Conservation (phyloP, 2,888 invertebrate species). For the Polietes domitor region DNA sequence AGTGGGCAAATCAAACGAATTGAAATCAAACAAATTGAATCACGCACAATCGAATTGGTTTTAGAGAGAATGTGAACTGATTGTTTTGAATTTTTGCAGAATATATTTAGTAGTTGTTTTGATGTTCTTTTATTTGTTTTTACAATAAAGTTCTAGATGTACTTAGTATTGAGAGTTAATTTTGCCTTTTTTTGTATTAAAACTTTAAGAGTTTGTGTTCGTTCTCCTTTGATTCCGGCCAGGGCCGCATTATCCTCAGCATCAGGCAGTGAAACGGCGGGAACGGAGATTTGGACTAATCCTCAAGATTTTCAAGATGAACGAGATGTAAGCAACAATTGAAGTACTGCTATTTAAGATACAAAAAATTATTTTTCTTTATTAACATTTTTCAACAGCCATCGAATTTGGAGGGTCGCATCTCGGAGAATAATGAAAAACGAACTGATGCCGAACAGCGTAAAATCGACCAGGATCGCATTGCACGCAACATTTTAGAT, state of each 20-base stretch:
- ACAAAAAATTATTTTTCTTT: no score
- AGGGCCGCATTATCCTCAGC: slow-evolving; percentile 87
- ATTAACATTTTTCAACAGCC: slow-evolving; percentile 10
- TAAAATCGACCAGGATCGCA: slow-evolving; percentile 85
- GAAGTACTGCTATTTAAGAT: background rate
- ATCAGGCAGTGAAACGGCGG: slow-evolving; percentile 78
- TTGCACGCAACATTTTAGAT: slow-evolving; percentile 82
- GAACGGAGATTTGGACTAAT: slow-evolving; percentile 88
- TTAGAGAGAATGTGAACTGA: background rate
- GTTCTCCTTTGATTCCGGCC: slow-evolving; percentile 91
- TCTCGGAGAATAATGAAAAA: slow-evolving; percentile 77
- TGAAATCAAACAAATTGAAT: background rate
- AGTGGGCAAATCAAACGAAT: slow-evolving; percentile 67
- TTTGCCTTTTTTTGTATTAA: slow-evolving; percentile 52
- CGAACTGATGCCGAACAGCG: slow-evolving; percentile 86
- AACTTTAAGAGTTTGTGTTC: slow-evolving; percentile 87
- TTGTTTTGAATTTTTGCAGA: slow-evolving; percentile 42
- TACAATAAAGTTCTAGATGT: slow-evolving; percentile 53
- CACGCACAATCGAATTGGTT: slow-evolving; percentile 57
- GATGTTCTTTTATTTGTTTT: slow-evolving; percentile 21
- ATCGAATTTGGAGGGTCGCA: slow-evolving; percentile 73
- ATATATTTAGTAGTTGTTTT: background rate
- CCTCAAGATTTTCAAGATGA: slow-evolving; percentile 81
- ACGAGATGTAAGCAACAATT: slow-evolving; percentile 28
- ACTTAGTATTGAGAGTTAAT: slow-evolving; percentile 65